phyloP scores from a whole-genome alignment of 2,888 invertebrate genomes.

The Hypomecis atomaria region DNA sequence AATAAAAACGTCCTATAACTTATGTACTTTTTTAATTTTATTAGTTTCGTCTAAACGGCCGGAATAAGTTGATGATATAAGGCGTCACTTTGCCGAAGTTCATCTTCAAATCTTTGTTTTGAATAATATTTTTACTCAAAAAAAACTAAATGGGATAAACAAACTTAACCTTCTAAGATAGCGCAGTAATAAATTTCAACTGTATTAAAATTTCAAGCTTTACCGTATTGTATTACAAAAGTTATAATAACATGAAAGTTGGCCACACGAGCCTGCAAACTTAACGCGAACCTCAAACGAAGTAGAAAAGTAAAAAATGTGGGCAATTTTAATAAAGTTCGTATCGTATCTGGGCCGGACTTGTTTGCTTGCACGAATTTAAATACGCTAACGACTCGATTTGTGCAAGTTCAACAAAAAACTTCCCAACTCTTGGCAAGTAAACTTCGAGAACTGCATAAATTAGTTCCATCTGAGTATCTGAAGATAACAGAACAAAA shows the following conservation, averaged over 20 bases:
- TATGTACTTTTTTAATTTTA: too few relatives aligned
- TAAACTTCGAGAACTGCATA: slow-evolving; percentile 49
- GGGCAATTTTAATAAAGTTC: slow-evolving; percentile 31
- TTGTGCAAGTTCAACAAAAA: slow-evolving; percentile 47
- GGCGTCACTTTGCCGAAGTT: too few relatives aligned
- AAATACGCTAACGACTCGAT: slow-evolving; percentile 49
- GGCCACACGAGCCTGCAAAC: slow-evolving; percentile 26
- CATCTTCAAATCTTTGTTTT: too few relatives aligned
- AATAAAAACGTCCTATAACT: too few relatives aligned
- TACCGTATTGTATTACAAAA: slow-evolving; percentile 13
- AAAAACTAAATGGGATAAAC: too few relatives aligned
- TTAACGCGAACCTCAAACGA: slow-evolving; percentile 21
- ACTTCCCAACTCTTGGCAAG: slow-evolving; percentile 49
- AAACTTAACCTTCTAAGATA: background rate
- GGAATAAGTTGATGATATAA: too few relatives aligned
- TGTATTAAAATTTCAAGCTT: background rate
- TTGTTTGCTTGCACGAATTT: slow-evolving; percentile 37
- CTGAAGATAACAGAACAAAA: slow-evolving; percentile 39
- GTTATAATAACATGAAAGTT: slow-evolving; percentile 27
- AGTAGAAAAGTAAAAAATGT: slow-evolving; percentile 25
- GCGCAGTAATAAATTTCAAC: background rate
- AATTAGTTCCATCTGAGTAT: slow-evolving; percentile 46
- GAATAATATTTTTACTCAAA: too few relatives aligned
- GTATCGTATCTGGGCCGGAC: slow-evolving; percentile 30
- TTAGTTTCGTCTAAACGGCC: too few relatives aligned